phyloP scores from a whole-genome alignment of 1,140 invertebrate species.

The Hesperophylax magnus region DNA sequence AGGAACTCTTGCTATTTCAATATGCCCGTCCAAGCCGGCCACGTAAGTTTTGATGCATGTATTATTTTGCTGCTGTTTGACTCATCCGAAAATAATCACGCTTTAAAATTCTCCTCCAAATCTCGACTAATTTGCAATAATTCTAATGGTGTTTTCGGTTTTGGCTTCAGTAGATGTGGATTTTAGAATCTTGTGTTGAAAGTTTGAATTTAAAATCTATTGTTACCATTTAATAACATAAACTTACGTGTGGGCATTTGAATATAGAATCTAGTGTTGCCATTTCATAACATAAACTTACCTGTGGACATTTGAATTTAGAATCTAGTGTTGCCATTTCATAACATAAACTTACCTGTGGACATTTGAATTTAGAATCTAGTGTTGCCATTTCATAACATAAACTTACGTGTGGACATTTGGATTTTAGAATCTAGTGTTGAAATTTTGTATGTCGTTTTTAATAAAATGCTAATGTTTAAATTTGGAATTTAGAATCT shows the following conservation, averaged over 20 bases:
- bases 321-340: too few species aligned
- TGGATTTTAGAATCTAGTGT: too few species aligned
- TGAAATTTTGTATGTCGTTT: too few species aligned
- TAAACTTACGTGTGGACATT: too few species aligned
- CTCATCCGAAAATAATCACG: not conserved
- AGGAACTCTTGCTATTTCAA: constrained; percentile 54
- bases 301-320: too few species aligned
- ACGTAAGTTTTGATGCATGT: constrained; percentile 50
- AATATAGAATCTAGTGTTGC: not conserved
- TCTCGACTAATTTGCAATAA: constrained; percentile 2
- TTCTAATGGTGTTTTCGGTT: constrained; percentile 8
- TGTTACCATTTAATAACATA: not conserved
- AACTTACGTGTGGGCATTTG: not conserved
- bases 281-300: not conserved
- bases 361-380: too few species aligned
- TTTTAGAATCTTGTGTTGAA: too few species aligned
- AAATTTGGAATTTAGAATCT: too few species aligned
- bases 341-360: too few species aligned
- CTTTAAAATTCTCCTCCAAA: not conserved
- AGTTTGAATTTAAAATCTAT: constrained; percentile 4
- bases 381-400: too few species aligned
- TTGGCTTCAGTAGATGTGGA: constrained; percentile 20
- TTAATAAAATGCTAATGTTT: too few species aligned
- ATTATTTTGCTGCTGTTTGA: constrained; percentile 38
- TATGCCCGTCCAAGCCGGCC: constrained; percentile 52